Percentiles rank a stretch among this genome's conserved stretches.
These are phyloP conservation scores for Periphyllus acericola DNA, from an alignment of 2,888 invertebrate species.

Conservation along the genomic window DNA sequence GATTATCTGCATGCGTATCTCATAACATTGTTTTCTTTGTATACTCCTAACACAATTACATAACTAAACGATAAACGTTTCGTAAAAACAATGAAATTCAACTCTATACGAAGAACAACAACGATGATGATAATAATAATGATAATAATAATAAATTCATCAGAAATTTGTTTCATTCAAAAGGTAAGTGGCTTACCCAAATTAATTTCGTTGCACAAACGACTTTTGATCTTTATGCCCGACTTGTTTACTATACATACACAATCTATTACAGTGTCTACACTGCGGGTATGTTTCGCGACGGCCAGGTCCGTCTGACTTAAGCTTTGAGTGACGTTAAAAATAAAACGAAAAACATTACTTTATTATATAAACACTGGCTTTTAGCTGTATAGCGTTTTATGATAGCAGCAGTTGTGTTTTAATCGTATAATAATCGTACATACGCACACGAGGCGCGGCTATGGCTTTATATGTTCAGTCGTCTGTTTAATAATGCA, in stretches of 20 bases:
- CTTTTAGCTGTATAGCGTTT: neutral
- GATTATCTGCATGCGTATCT: neutral
- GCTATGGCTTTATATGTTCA: neutral
- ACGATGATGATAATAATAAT: neutral
- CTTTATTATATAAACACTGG: neutral
- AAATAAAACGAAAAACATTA: slow-evolving; percentile 2
- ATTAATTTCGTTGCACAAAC: slow-evolving; percentile 23
- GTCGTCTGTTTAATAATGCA: neutral
- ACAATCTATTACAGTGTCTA: neutral
- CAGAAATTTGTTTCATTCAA: slow-evolving; percentile 1
- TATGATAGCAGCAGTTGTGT: neutral
- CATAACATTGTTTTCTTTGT: neutral
- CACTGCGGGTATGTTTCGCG: neutral
- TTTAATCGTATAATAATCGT: neutral
- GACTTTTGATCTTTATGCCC: neutral
- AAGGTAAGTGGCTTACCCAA: slow-evolving; percentile 15
- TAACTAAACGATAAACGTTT: neutral
- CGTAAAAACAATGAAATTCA: neutral
- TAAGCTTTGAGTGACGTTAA: neutral
- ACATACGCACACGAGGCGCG: neutral
- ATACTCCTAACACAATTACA: neutral
- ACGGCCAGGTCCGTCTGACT: neutral
- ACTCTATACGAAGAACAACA: neutral
- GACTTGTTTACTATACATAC: neutral
- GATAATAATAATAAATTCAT: neutral